These are phyloP conservation scores for Triplophysa yarkandensis DNA, from an alignment of 2,797 vertebrate genomes.

Conservation along the genomic window DNA sequence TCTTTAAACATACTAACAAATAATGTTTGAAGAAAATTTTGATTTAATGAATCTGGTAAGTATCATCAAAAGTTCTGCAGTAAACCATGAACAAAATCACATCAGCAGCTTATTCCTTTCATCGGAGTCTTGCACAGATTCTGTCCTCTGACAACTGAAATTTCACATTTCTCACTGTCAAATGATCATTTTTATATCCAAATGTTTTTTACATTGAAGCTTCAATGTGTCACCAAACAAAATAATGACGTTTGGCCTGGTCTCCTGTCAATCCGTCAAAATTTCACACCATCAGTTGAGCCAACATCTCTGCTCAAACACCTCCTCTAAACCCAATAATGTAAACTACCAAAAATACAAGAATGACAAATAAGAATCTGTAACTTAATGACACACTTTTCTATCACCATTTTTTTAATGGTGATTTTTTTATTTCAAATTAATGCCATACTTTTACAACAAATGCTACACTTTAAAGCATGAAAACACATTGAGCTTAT, in stretches of 20 bases:
- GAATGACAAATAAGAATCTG: no score
- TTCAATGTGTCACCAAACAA: neutral
- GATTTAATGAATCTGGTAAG: no score
- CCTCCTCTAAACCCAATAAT: neutral
- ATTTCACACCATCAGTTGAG: neutral
- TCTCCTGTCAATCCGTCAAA: neutral
- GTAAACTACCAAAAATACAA: no score
- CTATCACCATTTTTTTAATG: no score
- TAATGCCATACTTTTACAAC: no score
- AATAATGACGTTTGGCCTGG: neutral
- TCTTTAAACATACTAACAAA: no score
- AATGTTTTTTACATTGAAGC: slow-evolving; percentile 7
- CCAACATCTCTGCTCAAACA: neutral
- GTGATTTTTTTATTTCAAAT: no score
- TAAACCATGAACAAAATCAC: neutral
- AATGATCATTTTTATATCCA: neutral
- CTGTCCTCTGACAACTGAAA: neutral
- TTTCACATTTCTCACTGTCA: neutral
- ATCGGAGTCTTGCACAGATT: neutral
- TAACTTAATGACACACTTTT: no score
- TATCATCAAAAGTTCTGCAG: neutral
- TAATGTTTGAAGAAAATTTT: no score
- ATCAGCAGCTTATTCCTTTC: slow-evolving; percentile 13
- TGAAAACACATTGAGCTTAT: no score
- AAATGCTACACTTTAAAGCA: neutral